A percentile compares a stretch with the other conserved stretches of the same genome.
These are phyloP conservation scores for Acleris emargana DNA, from an alignment of 2,888 invertebrate species.

Conservation along the genomic window DNA sequence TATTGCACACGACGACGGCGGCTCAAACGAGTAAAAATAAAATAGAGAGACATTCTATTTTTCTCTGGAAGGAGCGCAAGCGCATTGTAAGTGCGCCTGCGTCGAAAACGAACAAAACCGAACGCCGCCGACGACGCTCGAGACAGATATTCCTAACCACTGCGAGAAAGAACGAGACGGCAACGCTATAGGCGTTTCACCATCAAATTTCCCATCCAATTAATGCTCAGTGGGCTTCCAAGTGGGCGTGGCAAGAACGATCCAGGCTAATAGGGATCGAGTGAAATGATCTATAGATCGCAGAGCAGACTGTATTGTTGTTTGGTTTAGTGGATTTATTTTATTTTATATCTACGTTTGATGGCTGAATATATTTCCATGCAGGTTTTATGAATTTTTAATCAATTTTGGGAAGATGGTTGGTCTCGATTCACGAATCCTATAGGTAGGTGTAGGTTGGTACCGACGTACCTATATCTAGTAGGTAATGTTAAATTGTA, in stretches of 20 bases:
- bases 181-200: constrained; percentile 67
- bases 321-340: constrained; percentile 75
- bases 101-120: constrained; percentile 71
- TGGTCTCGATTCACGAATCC: neutral
- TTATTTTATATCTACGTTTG: constrained; percentile 75
- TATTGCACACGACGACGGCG: constrained; percentile 77
- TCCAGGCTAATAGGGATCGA: constrained; percentile 79
- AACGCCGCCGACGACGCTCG: constrained; percentile 51
- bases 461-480: no score
- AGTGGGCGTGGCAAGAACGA: constrained; percentile 70
- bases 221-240: constrained; percentile 82
- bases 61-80: constrained; percentile 73
- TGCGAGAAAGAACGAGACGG: constrained; percentile 51
- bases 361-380: constrained; percentile 72
- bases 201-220: constrained; percentile 75
- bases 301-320: constrained; percentile 75
- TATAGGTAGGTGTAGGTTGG: no score
- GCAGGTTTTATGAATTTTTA: constrained; percentile 57
- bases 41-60: constrained; percentile 71
- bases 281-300: constrained; percentile 82
- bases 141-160: constrained; percentile 43
- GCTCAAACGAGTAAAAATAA: constrained; percentile 65
- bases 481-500: neutral
- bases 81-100: constrained; percentile 70
- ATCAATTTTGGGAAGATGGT: constrained; percentile 47